Conservation (phyloP, 2,113 vertebrate species). For the Triplophysa siluroides region DNA sequence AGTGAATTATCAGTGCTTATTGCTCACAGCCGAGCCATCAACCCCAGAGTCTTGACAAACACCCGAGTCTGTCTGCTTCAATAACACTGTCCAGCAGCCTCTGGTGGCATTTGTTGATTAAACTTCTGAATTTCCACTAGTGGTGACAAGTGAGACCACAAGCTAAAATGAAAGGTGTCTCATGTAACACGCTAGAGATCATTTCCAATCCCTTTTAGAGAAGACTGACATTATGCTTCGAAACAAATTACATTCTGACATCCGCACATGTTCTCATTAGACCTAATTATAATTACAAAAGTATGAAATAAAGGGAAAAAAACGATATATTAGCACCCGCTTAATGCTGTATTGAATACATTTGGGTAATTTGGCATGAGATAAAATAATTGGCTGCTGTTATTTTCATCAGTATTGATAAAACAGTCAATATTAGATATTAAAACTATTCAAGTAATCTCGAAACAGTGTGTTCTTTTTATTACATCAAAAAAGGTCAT, state of each 20-base stretch:
- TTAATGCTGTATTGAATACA: background rate
- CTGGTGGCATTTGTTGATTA: slow-evolving; percentile 28
- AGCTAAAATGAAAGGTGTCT: background rate
- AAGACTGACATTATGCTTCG: background rate
- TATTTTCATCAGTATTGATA: background rate
- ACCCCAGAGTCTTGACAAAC: slow-evolving; percentile 7
- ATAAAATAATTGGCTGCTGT: background rate
- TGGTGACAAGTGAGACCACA: slow-evolving; percentile 14
- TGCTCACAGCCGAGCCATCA: slow-evolving; percentile 11
- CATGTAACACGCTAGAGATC: background rate
- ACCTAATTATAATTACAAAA: slow-evolving; percentile 18
- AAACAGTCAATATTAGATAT: slow-evolving; percentile 11
- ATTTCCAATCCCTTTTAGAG: background rate
- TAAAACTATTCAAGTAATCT: background rate
- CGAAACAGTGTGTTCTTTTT: background rate
- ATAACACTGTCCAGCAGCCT: slow-evolving; percentile 8
- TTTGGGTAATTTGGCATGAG: slow-evolving; percentile 20
- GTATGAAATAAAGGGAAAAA: background rate
- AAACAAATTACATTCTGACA: background rate
- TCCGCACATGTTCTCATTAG: background rate
- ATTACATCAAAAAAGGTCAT: background rate
- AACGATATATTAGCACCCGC: background rate
- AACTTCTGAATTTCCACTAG: slow-evolving; percentile 10
- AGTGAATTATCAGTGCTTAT: slow-evolving; percentile 42
- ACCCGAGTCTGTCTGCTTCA: slow-evolving; percentile 25